Evolutionary conservation across 2,797 vertebrate species (phyloP), one percentile per base, ranked within the genome.

Genomic region (Ceryle rudis): DNA sequence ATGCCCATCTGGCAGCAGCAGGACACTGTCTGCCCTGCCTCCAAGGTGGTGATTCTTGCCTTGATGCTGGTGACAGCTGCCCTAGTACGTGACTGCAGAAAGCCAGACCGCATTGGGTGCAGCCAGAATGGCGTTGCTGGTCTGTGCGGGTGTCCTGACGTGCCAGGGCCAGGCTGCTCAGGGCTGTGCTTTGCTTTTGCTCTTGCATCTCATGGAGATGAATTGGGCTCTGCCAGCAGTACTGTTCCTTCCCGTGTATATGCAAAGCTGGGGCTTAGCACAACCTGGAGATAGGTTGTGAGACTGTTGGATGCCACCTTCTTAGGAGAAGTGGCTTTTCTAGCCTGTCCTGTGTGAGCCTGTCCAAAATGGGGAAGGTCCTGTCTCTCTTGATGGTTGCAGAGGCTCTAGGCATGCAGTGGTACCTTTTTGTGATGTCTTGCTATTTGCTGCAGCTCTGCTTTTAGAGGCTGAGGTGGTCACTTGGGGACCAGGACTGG

Each of bases 81-180:
- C 1, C 0, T 12, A 33, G 66, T 28, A 2, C 2, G 0, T 17
- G 2, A 0, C 17, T 33, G 17, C 8, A 6, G 37, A 51, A 61
- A 71, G 46, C 51, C 41, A 10, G 55, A 74, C 51, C 1, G 1
- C 61, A 74, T 67, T 0, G 1, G 7, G 13, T 0, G 0, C 41
- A 84, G 52, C 31, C 0, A 0, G 47, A 58, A 64, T n/a, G 41
- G 31, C 0, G 0, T 37, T 0, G 0, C 29, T 75, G 66, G 10
- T 65, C 57, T 41, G 6, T 15, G 23, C 5, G 21, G 26, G 12
- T 1, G 1, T 46, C 41, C 41, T 57, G 35, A 8, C 20, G 29
- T 58, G 22, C 37, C 8, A 42, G 61, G 31, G 55, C 46, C 39
- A 13, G 10, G 26, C n/a, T 65, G 31, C 73, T 46, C 0, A 1